Evolutionary conservation across 2,797 vertebrate genomes (phyloP).

Genomic region (Gambusia yucatana): DNA sequence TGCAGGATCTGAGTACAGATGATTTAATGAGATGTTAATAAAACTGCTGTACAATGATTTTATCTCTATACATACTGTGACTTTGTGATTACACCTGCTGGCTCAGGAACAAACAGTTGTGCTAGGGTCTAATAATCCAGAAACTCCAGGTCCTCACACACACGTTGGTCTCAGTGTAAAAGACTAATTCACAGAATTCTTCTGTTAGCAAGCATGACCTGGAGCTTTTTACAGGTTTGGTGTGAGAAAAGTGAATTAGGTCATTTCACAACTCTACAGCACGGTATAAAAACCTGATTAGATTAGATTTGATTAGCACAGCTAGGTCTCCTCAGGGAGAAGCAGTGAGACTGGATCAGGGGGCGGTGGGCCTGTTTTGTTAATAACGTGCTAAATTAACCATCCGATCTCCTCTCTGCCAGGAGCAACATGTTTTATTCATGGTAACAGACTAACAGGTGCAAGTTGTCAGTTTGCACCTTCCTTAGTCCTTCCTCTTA

Average conservation of each 20-base stretch:
- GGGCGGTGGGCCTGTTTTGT: slow-evolving; percentile 43
- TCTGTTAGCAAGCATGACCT: not conserved
- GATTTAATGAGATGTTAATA: slow-evolving; percentile 15
- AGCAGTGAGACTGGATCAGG: slow-evolving; percentile 7
- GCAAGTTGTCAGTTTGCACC: slow-evolving; percentile 64
- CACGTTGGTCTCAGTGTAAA: not conserved
- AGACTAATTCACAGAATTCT: not conserved
- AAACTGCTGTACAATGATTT: slow-evolving; percentile 27
- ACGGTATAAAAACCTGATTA: slow-evolving; percentile 64
- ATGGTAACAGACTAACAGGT: slow-evolving; percentile 67
- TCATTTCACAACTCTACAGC: slow-evolving; percentile 58
- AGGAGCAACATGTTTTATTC: slow-evolving; percentile 71
- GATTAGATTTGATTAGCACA: slow-evolving; percentile 72
- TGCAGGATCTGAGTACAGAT: slow-evolving; percentile 33
- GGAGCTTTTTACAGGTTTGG: slow-evolving; percentile 51
- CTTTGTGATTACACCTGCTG: not conserved
- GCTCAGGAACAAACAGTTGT: not conserved
- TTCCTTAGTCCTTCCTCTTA: slow-evolving; percentile 26
- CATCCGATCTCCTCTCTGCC: slow-evolving; percentile 48
- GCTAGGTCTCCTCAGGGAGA: slow-evolving; percentile 50
- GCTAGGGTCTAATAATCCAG: not conserved
- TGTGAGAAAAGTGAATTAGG: slow-evolving; percentile 71
- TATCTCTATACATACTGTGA: slow-evolving; percentile 10
- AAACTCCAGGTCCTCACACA: not conserved
- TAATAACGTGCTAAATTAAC: slow-evolving; percentile 75